A percentile compares a stretch with the other conserved stretches of the same genome.
phyloP scores from a whole-genome alignment of 2,113 vertebrate genomes.

The Nibea albiflora region DNA sequence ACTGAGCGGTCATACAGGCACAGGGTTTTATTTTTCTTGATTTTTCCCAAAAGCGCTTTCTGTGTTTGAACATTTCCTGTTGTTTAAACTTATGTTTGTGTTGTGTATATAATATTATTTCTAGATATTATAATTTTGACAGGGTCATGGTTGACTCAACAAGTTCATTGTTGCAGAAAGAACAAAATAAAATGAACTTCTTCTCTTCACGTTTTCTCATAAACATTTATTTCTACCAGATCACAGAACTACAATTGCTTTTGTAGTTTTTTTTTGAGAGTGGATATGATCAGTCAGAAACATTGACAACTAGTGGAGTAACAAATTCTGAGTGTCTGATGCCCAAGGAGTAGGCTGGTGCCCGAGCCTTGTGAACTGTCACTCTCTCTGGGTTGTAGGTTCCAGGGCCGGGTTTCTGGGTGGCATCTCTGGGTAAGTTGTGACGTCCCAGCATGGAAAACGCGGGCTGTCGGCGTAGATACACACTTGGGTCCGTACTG shows the following conservation, averaged over 20 bases:
- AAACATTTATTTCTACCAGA: neutral
- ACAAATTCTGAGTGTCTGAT: conserved; percentile 85
- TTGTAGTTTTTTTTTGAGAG: neutral
- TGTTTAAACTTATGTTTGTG: conserved; percentile 31
- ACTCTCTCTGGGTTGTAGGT: conserved; percentile 87
- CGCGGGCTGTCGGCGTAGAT: conserved; percentile 81
- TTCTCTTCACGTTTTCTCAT: neutral
- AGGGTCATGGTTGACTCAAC: conserved; percentile 37
- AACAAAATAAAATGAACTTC: conserved; percentile 67
- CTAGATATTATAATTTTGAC: conserved; percentile 44
- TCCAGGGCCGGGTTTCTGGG: conserved; percentile 86
- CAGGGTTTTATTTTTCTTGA: conserved; percentile 22
- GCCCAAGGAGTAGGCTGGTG: conserved; percentile 88
- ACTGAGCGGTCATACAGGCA: conserved; percentile 6
- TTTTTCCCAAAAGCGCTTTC: conserved; percentile 23
- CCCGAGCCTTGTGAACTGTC: conserved; percentile 75
- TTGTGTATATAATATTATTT: conserved; percentile 62
- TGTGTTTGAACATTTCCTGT: conserved; percentile 35
- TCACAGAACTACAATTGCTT: neutral
- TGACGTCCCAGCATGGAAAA: conserved; percentile 88
- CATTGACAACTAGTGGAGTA: conserved; percentile 76
- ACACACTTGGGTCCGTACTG: conserved; percentile 83
- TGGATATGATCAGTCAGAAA: conserved; percentile 66
- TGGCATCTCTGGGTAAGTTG: conserved; percentile 42
- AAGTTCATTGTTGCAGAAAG: conserved; percentile 42